Conservation (phyloP, 2,797 vertebrate genomes). For the Podarcis siculus region DNA sequence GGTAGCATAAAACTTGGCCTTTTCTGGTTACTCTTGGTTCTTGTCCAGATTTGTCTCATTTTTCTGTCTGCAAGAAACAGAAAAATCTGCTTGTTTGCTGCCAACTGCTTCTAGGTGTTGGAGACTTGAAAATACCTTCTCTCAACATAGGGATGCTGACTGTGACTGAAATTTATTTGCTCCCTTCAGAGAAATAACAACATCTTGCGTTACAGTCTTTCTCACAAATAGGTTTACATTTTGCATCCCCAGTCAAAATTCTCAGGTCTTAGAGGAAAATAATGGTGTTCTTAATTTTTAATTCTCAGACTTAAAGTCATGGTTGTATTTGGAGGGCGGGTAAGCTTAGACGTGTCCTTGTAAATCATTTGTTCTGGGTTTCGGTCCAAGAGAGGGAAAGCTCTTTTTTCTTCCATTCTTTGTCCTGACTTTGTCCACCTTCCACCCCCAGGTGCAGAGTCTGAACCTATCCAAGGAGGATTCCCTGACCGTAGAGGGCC, state of each 20-base stretch:
- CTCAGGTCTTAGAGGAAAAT: not conserved
- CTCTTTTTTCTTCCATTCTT: not conserved
- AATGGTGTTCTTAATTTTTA: not conserved
- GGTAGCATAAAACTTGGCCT: not conserved
- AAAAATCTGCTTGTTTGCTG: not conserved
- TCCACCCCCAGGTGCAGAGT: conserved; percentile 83
- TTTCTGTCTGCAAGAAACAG: not conserved
- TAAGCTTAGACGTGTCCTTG: not conserved
- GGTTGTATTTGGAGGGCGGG: no score
- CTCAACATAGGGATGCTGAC: not conserved
- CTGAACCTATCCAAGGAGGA: conserved; percentile 91
- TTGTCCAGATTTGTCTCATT: not conserved
- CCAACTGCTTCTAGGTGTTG: not conserved
- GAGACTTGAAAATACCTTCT: not conserved
- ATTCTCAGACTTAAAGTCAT: not conserved
- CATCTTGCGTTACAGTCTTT: not conserved
- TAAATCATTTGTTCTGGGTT: conserved; percentile 4
- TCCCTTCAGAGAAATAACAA: not conserved
- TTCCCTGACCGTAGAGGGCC: conserved; percentile 85
- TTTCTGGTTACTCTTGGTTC: not conserved
- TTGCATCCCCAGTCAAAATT: not conserved
- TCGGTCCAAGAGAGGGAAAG: not conserved
- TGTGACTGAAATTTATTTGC: not conserved
- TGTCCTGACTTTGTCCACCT: not conserved
- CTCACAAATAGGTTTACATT: not conserved